Conservation (phyloP, 2,888 invertebrate genomes). For the Lithophane semibrunnea region DNA sequence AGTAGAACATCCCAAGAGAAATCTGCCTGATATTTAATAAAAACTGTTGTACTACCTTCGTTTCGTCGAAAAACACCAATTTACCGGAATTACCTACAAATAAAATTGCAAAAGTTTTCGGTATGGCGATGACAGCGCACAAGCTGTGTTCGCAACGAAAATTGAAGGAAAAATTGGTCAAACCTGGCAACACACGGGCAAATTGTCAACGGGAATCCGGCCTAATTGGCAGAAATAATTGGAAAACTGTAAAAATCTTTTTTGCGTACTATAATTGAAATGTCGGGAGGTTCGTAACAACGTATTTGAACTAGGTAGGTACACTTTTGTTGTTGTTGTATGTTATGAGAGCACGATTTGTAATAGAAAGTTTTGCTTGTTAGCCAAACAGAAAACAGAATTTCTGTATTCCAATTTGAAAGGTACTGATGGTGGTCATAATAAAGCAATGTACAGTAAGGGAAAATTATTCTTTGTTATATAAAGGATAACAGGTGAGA, state of each 20-base stretch:
- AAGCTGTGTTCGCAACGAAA: conserved; percentile 10
- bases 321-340: background rate
- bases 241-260: conserved; percentile 17
- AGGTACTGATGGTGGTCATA: background rate
- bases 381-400: background rate
- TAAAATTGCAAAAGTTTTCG: conserved; percentile 46
- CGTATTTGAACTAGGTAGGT: background rate
- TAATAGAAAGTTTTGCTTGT: background rate
- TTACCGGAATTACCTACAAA: conserved; percentile 16
- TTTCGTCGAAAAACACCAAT: conserved; percentile 31
- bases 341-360: background rate
- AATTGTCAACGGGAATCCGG: conserved; percentile 16
- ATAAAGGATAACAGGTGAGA: no score
- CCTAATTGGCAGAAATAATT: conserved; percentile 53
- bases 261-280: conserved; percentile 21
- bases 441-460: background rate
- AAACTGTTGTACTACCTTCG: conserved; percentile 14
- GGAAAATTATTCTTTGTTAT: no score
- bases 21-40: conserved; percentile 15
- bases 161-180: conserved; percentile 5
- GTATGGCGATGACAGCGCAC: conserved; percentile 15
- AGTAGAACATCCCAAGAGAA: conserved; percentile 37
- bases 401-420: background rate
- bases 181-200: background rate
- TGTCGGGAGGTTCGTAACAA: background rate